phyloP scores from a whole-genome alignment of 1,140 invertebrate genomes.

The Pogonomyrmex barbatus region DNA sequence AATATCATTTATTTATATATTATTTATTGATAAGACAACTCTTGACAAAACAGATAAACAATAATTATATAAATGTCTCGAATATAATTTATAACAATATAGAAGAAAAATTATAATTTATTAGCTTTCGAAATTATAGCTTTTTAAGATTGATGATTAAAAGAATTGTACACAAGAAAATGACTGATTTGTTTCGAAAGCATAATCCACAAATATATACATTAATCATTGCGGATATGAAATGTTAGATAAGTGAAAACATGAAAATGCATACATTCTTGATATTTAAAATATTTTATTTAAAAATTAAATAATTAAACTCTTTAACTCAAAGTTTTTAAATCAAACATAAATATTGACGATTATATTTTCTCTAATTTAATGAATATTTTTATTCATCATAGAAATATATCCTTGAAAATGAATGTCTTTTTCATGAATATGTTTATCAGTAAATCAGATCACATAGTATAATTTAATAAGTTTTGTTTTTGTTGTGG shows the following conservation, averaged over 20 bases:
- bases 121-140: background rate
- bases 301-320: background rate
- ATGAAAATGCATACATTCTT: background rate
- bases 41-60: background rate
- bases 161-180: conserved; percentile 15
- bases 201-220: background rate
- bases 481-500: background rate
- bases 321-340: background rate
- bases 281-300: background rate
- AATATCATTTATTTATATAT: background rate
- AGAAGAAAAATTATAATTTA: background rate
- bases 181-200: conserved; percentile 40
- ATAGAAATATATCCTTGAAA: background rate
- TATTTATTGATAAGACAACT: background rate
- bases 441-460: background rate
- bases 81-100: background rate
- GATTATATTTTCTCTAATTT: background rate
- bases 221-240: background rate
- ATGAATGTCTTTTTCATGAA: background rate
- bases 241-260: background rate
- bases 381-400: background rate
- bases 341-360: background rate
- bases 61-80: background rate
- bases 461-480: background rate
- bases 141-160: conserved; percentile 5